Evolutionary conservation across 64 coral and sea anemone species (phyloP).

Genomic region (Dendrophyllia cribrosa): DNA sequence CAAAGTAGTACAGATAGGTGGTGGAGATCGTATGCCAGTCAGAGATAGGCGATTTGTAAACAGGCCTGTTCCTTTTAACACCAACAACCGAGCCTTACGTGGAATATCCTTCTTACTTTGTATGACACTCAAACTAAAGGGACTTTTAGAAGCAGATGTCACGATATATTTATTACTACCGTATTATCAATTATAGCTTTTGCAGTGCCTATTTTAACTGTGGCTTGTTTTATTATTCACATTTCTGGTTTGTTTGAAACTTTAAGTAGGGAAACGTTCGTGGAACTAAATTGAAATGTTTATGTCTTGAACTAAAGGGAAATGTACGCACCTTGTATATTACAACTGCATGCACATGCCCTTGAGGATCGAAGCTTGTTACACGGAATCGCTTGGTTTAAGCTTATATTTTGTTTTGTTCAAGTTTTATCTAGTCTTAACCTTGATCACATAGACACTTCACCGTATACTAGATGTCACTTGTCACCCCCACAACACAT

Average conservation of each 20-base stretch:
- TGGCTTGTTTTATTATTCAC: neutral
- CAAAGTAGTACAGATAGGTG: slow-evolving; percentile 19
- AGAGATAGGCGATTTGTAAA: slow-evolving; percentile 77
- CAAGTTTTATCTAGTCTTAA: slow-evolving; percentile 63
- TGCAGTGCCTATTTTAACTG: neutral
- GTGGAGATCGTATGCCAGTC: slow-evolving; percentile 50
- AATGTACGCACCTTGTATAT: neutral
- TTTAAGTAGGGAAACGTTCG: slow-evolving; percentile 1
- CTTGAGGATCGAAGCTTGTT: too few relatives aligned
- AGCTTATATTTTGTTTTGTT: neutral
- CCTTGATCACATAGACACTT: slow-evolving; percentile 80
- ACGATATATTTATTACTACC: slow-evolving; percentile 29
- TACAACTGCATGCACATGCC: neutral
- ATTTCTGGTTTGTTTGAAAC: slow-evolving; percentile 2
- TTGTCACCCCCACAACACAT: slow-evolving; percentile 83
- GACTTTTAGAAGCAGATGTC: slow-evolving; percentile 32
- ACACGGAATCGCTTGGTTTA: too few relatives aligned
- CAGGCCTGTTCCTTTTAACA: slow-evolving; percentile 68
- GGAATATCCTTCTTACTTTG: slow-evolving; percentile 85
- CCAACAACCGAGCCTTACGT: slow-evolving; percentile 54
- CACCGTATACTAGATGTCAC: slow-evolving; percentile 76
- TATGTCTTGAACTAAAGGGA: neutral
- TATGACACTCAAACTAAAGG: slow-evolving; percentile 33
- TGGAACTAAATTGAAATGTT: neutral
- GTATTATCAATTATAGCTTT: slow-evolving; percentile 7